Evolutionary conservation across 2,888 invertebrate genomes (phyloP), one percentile per base, ranked within the genome.

Genomic region (Dendrolimus pini): DNA sequence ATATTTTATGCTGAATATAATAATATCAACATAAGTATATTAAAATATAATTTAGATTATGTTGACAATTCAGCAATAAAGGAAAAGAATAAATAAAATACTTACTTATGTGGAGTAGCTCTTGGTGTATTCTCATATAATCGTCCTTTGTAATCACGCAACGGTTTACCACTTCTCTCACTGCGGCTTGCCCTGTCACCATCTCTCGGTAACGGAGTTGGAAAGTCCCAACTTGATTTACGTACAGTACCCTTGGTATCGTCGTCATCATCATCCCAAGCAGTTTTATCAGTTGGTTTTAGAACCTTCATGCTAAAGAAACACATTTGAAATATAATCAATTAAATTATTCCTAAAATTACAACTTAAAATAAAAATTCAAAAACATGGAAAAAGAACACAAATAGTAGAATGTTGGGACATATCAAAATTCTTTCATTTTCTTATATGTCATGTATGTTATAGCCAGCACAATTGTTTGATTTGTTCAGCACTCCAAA

Each of bases 151-250:
- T 82, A 77, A 64, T 89, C 91, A 56, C 82, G 78, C 55, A 78
- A 54, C 0, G 86, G 81, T 56, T 71, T 70, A 0, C 75, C 72
- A 56, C 78, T 78, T 9, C 84, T 76, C 0, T 82, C 83, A 62
- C 80, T 86, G 57, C 91, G 63, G 65, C 81, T 71, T 7, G 87
- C 80, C 73, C 92, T 69, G 66, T 92, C 87, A 66, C 74, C 68
- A 8, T 75, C 92, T 69, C 58, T 78, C 0, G 93, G 88, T 66
- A 93, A 91, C 0, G 98, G 98, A 0, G 98, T 98, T 0, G 98
- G 97, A 75, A 96, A 94, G 83, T 98, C 98, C 98, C 98, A 99
- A 57, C 94, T 94, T 0, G 98, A 98, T 68, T 93, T 94, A 59
- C 93, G 93, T 0, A 92, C 77, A 1, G 93, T 92, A 7, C 86